Conservation (phyloP, 2,113 vertebrate species). For the Lepisosteus oculatus region DNA sequence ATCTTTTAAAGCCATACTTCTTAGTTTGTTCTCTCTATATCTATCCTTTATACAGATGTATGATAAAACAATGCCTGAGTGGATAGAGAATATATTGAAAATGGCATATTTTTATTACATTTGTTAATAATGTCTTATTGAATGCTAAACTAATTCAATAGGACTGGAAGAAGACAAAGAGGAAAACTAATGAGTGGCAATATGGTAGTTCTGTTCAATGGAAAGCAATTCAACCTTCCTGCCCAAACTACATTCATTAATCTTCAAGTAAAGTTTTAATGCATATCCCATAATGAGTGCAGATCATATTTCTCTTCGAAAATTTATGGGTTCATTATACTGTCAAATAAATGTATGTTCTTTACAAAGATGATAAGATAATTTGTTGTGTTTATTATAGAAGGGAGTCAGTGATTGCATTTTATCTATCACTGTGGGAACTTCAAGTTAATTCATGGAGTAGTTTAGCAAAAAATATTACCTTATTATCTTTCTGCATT, state of each 20-base stretch:
- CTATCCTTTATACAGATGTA: too few relatives aligned
- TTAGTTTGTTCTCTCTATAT: too few relatives aligned
- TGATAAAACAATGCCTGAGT: not conserved
- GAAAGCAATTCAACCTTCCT: conserved; percentile 39
- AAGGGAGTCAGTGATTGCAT: conserved; percentile 79
- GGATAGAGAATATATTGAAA: conserved; percentile 20
- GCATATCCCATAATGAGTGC: conserved; percentile 75
- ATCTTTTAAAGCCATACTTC: too few relatives aligned
- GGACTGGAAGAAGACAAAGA: conserved; percentile 5
- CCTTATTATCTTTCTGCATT: conserved; percentile 27
- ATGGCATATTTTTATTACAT: conserved; percentile 26
- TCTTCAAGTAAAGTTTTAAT: conserved; percentile 73
- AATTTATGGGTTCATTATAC: conserved; percentile 81
- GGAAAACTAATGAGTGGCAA: conserved; percentile 29
- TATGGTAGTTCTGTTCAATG: conserved; percentile 31
- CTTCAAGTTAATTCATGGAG: conserved; percentile 77
- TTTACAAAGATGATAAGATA: conserved; percentile 71
- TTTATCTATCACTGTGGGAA: conserved; percentile 70
- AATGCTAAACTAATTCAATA: conserved; percentile 20
- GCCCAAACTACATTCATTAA: conserved; percentile 70
- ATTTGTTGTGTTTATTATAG: conserved; percentile 81
- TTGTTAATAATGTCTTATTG: conserved; percentile 26
- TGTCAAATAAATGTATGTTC: conserved; percentile 76
- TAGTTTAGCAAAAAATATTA: conserved; percentile 73
- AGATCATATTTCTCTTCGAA: conserved; percentile 73